Base-by-base conservation (phyloP, 2,797 vertebrate species). In the Enteromius viviparus region DNA sequence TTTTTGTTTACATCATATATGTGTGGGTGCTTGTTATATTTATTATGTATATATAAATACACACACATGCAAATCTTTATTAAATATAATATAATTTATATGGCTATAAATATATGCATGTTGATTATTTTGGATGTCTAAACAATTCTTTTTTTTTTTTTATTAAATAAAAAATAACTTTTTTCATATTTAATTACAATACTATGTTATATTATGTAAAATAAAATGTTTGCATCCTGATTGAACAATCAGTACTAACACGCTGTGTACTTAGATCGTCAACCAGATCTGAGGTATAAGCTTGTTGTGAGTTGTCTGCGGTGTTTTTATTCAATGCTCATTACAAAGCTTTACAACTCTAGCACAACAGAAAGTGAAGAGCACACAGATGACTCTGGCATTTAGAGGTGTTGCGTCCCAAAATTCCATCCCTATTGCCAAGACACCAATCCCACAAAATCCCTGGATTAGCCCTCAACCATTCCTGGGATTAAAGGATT, bases 401-500 rank as follows among this genome's bases (percentile, higher is more conserved):
- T 82, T 84, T 49, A 55, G 69, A 84, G 84, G 81, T 84, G 80
- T 78, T 65, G 70, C 15, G 64, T 85, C 53, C 70, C 82, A 26
- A 55, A 40, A 82, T 76, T 87, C 76, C 64, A 78, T 83, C 80
- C 85, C 37, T 47, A 45, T 55, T 42, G 85, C 87, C 88, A 89
- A 84, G 47, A 82, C 81, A 84, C 53, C 85, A 88, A 89, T 90
- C 89, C 87, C 89, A 88, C 92, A 81, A 95, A 94, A 95, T 94
- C 94, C 93, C 92, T 89, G 92, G 93, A 90, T 95, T 95, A 95
- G 92, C 93, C 92, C 91, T 90, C 87, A 92, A 92, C 92, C 93
- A 93, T 92, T 94, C 91, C 93, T 88, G 87, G 93, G 94, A 94
- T 95, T 95, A 93, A 90, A 85, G 93, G 94, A 95, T 95, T 95